Evolutionary conservation across 2,797 vertebrate species (phyloP), one percentile per base, ranked within the genome.

Genomic region (Luscinia luscinia): DNA sequence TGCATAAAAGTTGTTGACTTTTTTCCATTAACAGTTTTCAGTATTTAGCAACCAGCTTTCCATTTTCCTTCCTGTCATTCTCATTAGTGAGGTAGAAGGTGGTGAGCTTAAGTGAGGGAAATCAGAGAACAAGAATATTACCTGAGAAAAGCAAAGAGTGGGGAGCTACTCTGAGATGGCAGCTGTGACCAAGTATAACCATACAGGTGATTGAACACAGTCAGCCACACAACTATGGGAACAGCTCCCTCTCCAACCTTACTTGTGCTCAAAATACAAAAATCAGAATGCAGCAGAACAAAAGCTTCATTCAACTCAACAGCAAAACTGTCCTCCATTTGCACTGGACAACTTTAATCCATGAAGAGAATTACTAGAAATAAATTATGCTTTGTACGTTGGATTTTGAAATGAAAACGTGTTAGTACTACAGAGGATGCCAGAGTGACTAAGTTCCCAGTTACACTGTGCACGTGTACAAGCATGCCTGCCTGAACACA

Each of bases 401-500:
- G 30, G 41, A 32, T 84, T 84, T 72, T 86, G 59, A 84, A 90
- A 86, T 61, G 8, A 79, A 75, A 58, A 80, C 70, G 22, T 70
- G 32, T 41, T 69, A 67, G 72, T 18, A 55, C 10, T 41, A 18
- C 1, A 68, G 24, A 81, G 54, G 48, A 78, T 87, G 72, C 76
- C 82, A 92, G 73, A 85, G 92, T 92, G 82, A 95, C 69, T 85
- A 89, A 89, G 66, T 55, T 80, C 22, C 32, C 41, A 52, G 59
- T 43, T 63, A 73, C 63, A 80, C 45, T 20, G 32, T 0, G 2
- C 12, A 67, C 57, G 0, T n/a, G 83, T 74, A 75, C 38, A 67
- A 88, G 64, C 94, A 70, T 0, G 87, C 11, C 82, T 55, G 41
- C 46, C 74, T 49, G 74, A 84, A 57, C 38, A 52, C 5, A 82